phyloP scores from a whole-genome alignment of 2,113 vertebrate genomes.

The Craseonycteris thonglongyai region DNA sequence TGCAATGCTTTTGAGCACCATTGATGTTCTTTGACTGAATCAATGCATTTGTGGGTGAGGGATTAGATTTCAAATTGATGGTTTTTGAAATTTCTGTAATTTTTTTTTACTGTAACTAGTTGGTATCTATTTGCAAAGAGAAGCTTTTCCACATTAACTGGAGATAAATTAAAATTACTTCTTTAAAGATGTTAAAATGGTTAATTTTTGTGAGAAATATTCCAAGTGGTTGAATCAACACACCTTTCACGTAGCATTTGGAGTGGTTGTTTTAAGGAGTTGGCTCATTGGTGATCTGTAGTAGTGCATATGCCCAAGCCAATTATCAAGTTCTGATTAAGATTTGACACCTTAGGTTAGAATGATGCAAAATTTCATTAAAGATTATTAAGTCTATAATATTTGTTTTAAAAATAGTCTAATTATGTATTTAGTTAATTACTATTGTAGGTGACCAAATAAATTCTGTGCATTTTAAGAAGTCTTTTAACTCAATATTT shows the following conservation, averaged over 20 bases:
- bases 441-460: constrained; percentile 50
- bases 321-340: constrained; percentile 66
- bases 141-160: neutral
- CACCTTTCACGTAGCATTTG: neutral
- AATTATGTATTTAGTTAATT: constrained; percentile 62
- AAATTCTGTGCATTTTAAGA: constrained; percentile 65
- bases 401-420: constrained; percentile 63
- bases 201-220: constrained; percentile 31
- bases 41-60: neutral
- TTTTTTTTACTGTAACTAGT: neutral
- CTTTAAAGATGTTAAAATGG: neutral
- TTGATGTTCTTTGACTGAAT: neutral
- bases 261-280: neutral
- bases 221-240: neutral
- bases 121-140: constrained; percentile 13
- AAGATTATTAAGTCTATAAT: constrained; percentile 46
- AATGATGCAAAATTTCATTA: constrained; percentile 54
- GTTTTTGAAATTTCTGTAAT: neutral
- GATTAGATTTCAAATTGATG: neutral
- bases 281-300: neutral
- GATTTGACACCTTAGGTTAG: constrained; percentile 61
- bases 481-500: constrained; percentile 59
- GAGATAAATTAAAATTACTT: neutral
- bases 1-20: neutral
- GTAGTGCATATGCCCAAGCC: neutral